These are phyloP conservation scores for Psettodes erumei DNA, from an alignment of 2,113 vertebrate genomes.

Conservation along the genomic window DNA sequence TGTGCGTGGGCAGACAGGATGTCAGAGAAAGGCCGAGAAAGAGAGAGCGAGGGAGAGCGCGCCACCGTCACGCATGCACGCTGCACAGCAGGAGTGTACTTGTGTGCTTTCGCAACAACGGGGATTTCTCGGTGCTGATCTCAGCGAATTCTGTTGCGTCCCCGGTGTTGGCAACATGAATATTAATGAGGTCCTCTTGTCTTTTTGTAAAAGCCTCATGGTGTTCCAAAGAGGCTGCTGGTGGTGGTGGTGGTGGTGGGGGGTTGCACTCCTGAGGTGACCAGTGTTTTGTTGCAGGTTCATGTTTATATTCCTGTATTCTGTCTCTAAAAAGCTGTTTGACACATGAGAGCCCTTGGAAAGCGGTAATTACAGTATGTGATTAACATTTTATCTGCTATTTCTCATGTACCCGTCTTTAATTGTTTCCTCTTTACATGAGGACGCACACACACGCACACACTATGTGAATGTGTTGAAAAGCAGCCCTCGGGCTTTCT, in stretches of 20 bases:
- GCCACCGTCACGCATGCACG: constrained; percentile 4
- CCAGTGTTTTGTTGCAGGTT: constrained; percentile 50
- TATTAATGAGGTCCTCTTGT: constrained; percentile 70
- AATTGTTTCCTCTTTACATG: constrained; percentile 5
- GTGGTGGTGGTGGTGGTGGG: neutral
- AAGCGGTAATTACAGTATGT: neutral
- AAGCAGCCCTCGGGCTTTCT: constrained; percentile 31
- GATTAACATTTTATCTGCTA: neutral
- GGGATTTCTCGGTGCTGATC: constrained; percentile 69
- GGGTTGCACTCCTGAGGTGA: constrained; percentile 15
- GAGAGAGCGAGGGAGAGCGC: constrained; percentile 17
- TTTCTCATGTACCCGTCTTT: neutral
- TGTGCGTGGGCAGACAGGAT: constrained; percentile 32
- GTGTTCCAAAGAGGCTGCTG: constrained; percentile 36
- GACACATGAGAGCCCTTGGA: neutral
- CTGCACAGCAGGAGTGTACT: constrained; percentile 38
- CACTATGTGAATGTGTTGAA: constrained; percentile 21
- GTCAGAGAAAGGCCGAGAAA: constrained; percentile 40
- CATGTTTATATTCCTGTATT: neutral
- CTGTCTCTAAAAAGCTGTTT: neutral
- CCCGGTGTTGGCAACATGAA: constrained; percentile 50
- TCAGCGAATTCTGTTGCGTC: constrained; percentile 61
- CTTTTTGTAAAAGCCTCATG: constrained; percentile 65
- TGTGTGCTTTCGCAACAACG: constrained; percentile 55
- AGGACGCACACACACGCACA: constrained; percentile 3